Conservation (phyloP, 2,797 vertebrate species). For the Pogonophryne albipinna region DNA sequence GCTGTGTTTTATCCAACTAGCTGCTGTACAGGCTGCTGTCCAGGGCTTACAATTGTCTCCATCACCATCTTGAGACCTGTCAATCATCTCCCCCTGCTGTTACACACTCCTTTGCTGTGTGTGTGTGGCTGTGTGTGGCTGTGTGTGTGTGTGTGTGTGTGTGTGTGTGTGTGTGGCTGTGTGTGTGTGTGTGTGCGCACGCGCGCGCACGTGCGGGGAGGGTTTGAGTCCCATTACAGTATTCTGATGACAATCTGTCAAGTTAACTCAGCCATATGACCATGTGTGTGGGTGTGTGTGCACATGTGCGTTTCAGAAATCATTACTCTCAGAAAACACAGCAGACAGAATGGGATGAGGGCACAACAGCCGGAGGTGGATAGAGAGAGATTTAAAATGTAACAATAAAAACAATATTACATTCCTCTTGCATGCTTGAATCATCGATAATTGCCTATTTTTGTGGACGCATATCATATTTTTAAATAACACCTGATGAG, state of each 20-base stretch:
- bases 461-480: conserved; percentile 14
- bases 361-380: conserved; percentile 33
- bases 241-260: conserved; percentile 83
- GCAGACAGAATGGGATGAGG: conserved; percentile 25
- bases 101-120: conserved; percentile 20
- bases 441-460: neutral
- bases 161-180: no score
- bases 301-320: conserved; percentile 54
- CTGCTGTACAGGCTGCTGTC: conserved; percentile 57
- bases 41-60: conserved; percentile 52
- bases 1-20: conserved; percentile 37
- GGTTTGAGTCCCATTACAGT: conserved; percentile 75
- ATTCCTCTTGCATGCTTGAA: neutral
- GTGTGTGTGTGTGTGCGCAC: no score
- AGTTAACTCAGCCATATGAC: conserved; percentile 76
- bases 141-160: neutral
- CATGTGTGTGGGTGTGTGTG: conserved; percentile 49
- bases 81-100: conserved; percentile 63
- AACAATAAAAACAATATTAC: neutral
- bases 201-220: no score
- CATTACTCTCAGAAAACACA: conserved; percentile 46
- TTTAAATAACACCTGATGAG: conserved; percentile 52
- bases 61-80: conserved; percentile 56
- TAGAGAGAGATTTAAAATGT: conserved; percentile 17
- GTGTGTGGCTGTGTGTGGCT: conserved; percentile 13